These are phyloP conservation scores for Podocnemis expansa DNA, from an alignment of 2,113 vertebrate species.

Conservation along the genomic window DNA sequence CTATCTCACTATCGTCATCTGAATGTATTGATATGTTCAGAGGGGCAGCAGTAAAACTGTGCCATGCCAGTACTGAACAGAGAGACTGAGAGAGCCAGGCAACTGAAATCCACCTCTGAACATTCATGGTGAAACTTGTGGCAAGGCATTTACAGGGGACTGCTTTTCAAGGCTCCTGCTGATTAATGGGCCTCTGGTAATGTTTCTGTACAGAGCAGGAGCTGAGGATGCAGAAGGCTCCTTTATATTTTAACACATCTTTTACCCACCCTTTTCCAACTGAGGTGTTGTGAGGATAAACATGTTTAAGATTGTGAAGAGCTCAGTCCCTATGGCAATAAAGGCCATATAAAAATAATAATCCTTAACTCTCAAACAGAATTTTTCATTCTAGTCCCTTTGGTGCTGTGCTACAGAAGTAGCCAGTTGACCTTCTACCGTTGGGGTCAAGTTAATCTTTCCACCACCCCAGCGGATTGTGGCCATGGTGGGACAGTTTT, in stretches of 20 bases:
- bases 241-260: neutral
- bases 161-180: neutral
- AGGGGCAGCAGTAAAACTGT: neutral
- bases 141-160: neutral
- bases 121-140: too few species aligned
- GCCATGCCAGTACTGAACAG: too few species aligned
- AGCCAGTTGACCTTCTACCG: neutral
- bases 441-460: neutral
- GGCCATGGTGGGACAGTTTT: neutral
- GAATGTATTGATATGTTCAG: neutral
- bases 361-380: neutral
- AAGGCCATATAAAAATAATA: neutral
- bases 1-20: neutral
- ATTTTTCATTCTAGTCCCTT: neutral
- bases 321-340: neutral
- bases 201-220: too few species aligned
- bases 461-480: neutral
- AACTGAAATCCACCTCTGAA: neutral
- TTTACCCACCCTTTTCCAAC: neutral
- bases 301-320: neutral
- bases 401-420: neutral
- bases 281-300: fast-evolving
- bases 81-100: neutral
- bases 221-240: too few species aligned
- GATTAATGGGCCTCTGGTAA: neutral